Conservation (phyloP, 1,140 invertebrate genomes). For the Streblospio benedicti region DNA sequence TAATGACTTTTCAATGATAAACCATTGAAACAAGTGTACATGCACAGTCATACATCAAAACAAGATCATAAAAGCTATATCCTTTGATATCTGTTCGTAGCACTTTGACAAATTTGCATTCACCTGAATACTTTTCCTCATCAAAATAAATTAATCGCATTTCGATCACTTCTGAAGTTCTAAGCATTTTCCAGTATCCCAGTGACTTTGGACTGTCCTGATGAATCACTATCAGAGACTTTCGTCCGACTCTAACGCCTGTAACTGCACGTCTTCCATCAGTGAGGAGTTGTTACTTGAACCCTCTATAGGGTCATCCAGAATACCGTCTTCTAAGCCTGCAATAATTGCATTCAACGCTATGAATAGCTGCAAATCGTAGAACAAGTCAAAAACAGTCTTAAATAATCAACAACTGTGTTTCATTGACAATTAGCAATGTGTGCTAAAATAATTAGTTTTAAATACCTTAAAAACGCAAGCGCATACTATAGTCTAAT, state of each 20-base stretch:
- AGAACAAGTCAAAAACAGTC: not conserved
- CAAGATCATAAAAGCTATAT: no score
- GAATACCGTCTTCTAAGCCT: not conserved
- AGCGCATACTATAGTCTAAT: not conserved
- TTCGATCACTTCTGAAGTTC: no score
- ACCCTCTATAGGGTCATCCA: not conserved
- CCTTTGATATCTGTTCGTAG: no score
- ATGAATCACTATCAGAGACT: slow-evolving; percentile 48
- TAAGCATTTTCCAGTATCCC: no score
- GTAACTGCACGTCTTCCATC: slow-evolving; percentile 38
- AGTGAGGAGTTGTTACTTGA: slow-evolving; percentile 21
- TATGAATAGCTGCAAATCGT: not conserved
- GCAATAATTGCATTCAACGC: not conserved
- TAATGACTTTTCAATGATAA: no score
- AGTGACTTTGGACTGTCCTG: no score
- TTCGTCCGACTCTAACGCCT: slow-evolving; percentile 48
- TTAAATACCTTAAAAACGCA: not conserved
- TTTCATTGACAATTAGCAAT: not conserved
- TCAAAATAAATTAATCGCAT: no score
- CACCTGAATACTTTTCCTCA: no score
- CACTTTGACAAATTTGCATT: no score
- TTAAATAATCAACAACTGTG: not conserved
- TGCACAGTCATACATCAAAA: no score
- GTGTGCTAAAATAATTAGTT: not conserved
- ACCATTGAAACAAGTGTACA: no score